Percentiles rank a stretch among this genome's conserved stretches.
Conservation (phyloP, 2,888 invertebrate genomes). For the Luffia ferchaultella region DNA sequence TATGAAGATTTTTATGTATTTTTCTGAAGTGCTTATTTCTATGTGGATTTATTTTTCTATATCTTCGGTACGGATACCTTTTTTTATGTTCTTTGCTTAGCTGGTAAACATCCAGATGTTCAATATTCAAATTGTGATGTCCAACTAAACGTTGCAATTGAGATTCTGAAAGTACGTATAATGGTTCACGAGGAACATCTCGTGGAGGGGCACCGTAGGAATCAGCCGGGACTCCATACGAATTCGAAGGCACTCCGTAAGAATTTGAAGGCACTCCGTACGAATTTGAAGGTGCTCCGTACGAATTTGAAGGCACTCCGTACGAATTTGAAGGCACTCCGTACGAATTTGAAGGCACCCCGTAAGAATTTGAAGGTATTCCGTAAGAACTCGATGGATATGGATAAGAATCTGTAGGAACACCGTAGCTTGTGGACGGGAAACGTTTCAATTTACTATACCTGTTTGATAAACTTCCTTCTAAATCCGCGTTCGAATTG, state of each 20-base stretch:
- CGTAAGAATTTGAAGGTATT: constrained; percentile 3
- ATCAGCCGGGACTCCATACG: constrained; percentile 1
- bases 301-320: background rate
- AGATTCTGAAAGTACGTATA: constrained; percentile 45
- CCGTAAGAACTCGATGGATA: constrained; percentile 2
- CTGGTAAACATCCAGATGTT: constrained; percentile 44
- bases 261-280: constrained; percentile 10
- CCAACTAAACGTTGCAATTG: constrained; percentile 43
- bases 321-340: background rate
- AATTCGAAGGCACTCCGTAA: background rate
- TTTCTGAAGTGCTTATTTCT: constrained; percentile 21
- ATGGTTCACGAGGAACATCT: constrained; percentile 39
- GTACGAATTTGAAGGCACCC: constrained; percentile 8
- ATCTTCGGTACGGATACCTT: background rate
- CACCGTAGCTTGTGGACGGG: constrained; percentile 13
- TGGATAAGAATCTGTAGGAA: constrained; percentile 4
- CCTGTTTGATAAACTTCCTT: constrained; percentile 22
- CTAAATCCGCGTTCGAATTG: constrained; percentile 19
- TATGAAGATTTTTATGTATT: constrained; percentile 31
- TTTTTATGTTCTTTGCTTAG: constrained; percentile 17
- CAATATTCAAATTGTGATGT: constrained; percentile 42
- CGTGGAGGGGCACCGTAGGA: constrained; percentile 8
- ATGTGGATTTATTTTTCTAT: constrained; percentile 9
- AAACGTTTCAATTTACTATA: constrained; percentile 19
- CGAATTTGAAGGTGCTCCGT: constrained; percentile 8